Evolutionary conservation across 1,140 invertebrate species (phyloP), one percentile per base, ranked within the genome.

Genomic region (Drosophila punjabiensis): DNA sequence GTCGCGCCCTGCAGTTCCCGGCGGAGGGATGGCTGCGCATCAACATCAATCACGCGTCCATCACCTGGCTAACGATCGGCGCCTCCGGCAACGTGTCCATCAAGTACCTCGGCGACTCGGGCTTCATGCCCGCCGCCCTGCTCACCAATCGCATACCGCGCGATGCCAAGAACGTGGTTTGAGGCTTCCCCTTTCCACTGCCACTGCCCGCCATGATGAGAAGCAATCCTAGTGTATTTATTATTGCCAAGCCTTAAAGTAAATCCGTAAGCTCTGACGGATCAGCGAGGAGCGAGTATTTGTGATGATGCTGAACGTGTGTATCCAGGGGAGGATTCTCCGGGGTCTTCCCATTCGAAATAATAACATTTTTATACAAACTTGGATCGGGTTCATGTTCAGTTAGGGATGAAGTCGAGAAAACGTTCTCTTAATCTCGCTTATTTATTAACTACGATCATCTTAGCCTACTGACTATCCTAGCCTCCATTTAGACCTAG

Each of bases 1-100:
- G 98, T 94, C 98, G 98, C 93, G 98, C 98, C 1, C 94, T 99
- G n/a, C 99, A 99, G 93, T 97, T 99, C 88, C 98, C 98, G 14
- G 96, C 98, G 0, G 98, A 99, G 94, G 99, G 97, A 14, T 99
- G 99, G 99, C 94, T 99, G 8, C 95, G 99, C 24, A 96, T 99
- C 76, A 96, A 95, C 32, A 94, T 99, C 11, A 97, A 98, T 92
- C 97, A 99, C 94, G 98, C 95, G 11, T 99, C 98, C 80, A 97
- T 99, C 55, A 99, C 99, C 0, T 98, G 97, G 96, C 82, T 99
- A 0, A 95, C 95, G 2, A 98, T 99, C 76, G 94, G 95, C 33
- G 97, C 98, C 0, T 96, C 95, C 91, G 99, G 99, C 3, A 95
- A 96, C 82, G 98, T 99, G 9, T 94, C 95, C 14, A 94, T 99